Evolutionary conservation across 1,140 invertebrate species (phyloP).

Genomic region (Rhopalosiphum maidis): DNA sequence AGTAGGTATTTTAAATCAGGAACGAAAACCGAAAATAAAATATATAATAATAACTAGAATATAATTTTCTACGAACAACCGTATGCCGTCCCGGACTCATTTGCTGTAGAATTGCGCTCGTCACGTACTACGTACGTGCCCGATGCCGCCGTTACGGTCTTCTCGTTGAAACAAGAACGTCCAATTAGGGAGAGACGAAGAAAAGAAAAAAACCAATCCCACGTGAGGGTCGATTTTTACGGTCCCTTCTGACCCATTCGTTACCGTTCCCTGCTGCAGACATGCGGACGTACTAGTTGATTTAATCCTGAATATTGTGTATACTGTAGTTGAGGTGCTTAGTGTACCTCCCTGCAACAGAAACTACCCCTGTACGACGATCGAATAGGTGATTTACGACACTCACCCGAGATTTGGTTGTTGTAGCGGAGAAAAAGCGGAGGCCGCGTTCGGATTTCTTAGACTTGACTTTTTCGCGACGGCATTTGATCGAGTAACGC

Average conservation of each 20-base stretch:
- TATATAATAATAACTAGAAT: neutral
- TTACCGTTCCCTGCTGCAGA: neutral
- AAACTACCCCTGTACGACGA: neutral
- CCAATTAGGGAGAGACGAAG: slow-evolving; percentile 21
- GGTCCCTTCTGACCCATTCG: neutral
- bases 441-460: neutral
- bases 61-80: neutral
- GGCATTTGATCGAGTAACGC: neutral
- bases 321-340: neutral
- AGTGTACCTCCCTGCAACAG: neutral
- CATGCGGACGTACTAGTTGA: neutral
- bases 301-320: neutral
- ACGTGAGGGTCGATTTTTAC: slow-evolving; percentile 31
- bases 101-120: neutral
- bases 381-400: slow-evolving; percentile 13
- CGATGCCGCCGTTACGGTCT: neutral
- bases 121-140: slow-evolving; percentile 11
- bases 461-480: neutral
- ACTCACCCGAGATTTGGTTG: neutral
- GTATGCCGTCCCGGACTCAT: neutral
- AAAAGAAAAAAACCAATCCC: slow-evolving; percentile 12
- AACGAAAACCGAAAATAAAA: slow-evolving; percentile 21
- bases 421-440: neutral
- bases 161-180: neutral
- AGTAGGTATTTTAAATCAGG: neutral